Evolutionary conservation across 2,888 invertebrate genomes (phyloP).

Genomic region (Neuroscelio doddi): DNA sequence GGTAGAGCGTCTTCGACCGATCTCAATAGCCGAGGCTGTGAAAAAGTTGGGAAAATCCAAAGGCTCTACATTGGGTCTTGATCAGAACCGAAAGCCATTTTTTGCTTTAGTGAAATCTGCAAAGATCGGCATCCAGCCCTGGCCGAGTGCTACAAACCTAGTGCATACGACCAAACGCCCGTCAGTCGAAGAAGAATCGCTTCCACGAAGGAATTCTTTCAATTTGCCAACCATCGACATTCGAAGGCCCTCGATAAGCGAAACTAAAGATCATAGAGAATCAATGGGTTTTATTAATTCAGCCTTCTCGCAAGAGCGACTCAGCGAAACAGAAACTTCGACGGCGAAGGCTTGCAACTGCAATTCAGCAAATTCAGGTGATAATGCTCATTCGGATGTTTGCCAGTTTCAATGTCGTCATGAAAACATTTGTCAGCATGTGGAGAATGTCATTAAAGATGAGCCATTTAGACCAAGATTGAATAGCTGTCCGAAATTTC

Average conservation of each 20-base stretch:
- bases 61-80: conserved; percentile 47
- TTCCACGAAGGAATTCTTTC: conserved; percentile 39
- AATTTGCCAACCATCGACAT: conserved; percentile 39
- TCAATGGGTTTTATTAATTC: conserved; percentile 54
- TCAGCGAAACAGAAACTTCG: conserved; percentile 15
- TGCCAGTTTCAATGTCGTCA: conserved; percentile 53
- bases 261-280: conserved; percentile 25
- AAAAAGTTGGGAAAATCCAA: conserved; percentile 54
- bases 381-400: conserved; percentile 49
- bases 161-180: conserved; percentile 40
- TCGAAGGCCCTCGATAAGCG: conserved; percentile 28
- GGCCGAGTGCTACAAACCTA: conserved; percentile 66
- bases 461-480: conserved; percentile 42
- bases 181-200: conserved; percentile 18
- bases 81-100: conserved; percentile 59
- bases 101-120: conserved; percentile 51
- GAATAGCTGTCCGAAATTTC: conserved; percentile 56
- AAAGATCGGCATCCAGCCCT: conserved; percentile 58
- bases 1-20: conserved; percentile 49
- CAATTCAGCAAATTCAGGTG: conserved; percentile 19
- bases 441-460: conserved; percentile 13
- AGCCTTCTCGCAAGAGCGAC: conserved; percentile 54
- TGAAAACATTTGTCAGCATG: conserved; percentile 45
- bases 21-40: conserved; percentile 54
- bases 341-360: conserved; percentile 26